Evolutionary conservation across 2,888 invertebrate genomes (phyloP).

Genomic region (Keiferia lycopersicella): DNA sequence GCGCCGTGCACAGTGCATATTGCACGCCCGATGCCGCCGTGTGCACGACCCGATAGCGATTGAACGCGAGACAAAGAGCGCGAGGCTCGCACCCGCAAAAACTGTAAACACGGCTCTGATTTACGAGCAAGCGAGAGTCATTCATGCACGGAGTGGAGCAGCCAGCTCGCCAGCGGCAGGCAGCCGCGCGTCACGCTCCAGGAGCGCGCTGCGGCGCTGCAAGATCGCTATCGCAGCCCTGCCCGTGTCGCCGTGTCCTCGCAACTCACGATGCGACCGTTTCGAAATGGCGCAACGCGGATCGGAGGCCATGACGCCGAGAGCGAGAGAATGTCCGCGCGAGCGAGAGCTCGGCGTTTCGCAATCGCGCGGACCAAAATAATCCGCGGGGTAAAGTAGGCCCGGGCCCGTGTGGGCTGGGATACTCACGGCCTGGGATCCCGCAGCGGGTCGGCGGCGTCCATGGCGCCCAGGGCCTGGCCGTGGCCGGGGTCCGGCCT

Average conservation of each 20-base stretch:
- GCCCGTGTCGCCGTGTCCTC: constrained; percentile 60
- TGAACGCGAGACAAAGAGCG: constrained; percentile 67
- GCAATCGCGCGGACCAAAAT: constrained; percentile 77
- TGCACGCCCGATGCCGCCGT: constrained; percentile 49
- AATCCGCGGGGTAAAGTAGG: constrained; percentile 64
- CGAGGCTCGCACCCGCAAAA: constrained; percentile 69
- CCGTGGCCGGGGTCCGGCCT: constrained; percentile 77
- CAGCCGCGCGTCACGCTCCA: constrained; percentile 65
- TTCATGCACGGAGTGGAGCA: constrained; percentile 55
- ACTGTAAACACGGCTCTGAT: constrained; percentile 76
- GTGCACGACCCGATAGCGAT: constrained; percentile 39
- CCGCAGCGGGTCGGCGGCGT: constrained; percentile 76
- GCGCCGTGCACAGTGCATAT: constrained; percentile 49
- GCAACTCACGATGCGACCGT: constrained; percentile 63
- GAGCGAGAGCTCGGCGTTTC: constrained; percentile 73
- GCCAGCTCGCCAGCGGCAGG: constrained; percentile 34
- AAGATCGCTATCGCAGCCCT: constrained; percentile 61
- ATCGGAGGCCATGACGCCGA: constrained; percentile 77
- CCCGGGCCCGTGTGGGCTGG: constrained; percentile 44
- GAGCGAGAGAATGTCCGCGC: constrained; percentile 77
- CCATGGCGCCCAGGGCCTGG: constrained; percentile 77
- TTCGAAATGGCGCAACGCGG: constrained; percentile 76
- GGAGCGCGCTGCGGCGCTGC: constrained; percentile 59
- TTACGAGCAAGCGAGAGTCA: constrained; percentile 62
- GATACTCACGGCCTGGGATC: constrained; percentile 81